Evolutionary conservation across 1,140 invertebrate species (phyloP).

Genomic region (Drosophila truncata): DNA sequence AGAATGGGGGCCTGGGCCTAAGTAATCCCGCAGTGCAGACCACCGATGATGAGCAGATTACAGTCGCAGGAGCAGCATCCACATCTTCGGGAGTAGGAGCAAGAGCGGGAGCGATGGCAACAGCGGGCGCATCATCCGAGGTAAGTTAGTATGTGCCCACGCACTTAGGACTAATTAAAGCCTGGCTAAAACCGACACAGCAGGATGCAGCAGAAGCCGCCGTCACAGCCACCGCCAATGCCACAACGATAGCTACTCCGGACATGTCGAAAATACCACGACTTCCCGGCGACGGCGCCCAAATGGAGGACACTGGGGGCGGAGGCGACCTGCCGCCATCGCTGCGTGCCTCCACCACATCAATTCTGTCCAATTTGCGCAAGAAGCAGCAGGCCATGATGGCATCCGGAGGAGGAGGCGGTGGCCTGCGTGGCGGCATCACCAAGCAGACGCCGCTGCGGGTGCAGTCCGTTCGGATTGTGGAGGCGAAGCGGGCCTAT

Average conservation of each 20-base stretch:
- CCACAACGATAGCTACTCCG: constrained; percentile 46
- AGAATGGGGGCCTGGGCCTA: constrained; percentile 41
- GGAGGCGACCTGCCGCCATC: constrained; percentile 64
- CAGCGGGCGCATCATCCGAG: constrained; percentile 38
- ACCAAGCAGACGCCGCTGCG: constrained; percentile 75
- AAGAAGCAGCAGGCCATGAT: constrained; percentile 71
- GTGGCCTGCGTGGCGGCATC: constrained; percentile 16
- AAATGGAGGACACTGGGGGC: constrained; percentile 72
- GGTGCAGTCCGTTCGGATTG: constrained; percentile 81
- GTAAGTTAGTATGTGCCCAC: constrained; percentile 60
- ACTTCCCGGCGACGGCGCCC: constrained; percentile 86
- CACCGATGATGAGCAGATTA: constrained; percentile 74
- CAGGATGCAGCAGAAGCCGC: constrained; percentile 51
- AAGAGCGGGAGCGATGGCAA: background rate
- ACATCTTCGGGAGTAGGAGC: constrained; percentile 11
- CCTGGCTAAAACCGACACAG: constrained; percentile 67
- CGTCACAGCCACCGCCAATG: background rate
- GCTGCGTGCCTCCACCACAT: constrained; percentile 73
- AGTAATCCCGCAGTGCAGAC: constrained; percentile 76
- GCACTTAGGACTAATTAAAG: constrained; percentile 79
- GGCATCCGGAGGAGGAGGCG: constrained; percentile 24
- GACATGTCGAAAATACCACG: constrained; percentile 85
- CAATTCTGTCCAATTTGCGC: constrained; percentile 77
- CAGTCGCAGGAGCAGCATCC: constrained; percentile 38
- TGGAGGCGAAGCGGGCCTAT: constrained; percentile 72